phyloP scores from a whole-genome alignment of 1,140 invertebrate species.

The Alviniconcha marisindica region DNA sequence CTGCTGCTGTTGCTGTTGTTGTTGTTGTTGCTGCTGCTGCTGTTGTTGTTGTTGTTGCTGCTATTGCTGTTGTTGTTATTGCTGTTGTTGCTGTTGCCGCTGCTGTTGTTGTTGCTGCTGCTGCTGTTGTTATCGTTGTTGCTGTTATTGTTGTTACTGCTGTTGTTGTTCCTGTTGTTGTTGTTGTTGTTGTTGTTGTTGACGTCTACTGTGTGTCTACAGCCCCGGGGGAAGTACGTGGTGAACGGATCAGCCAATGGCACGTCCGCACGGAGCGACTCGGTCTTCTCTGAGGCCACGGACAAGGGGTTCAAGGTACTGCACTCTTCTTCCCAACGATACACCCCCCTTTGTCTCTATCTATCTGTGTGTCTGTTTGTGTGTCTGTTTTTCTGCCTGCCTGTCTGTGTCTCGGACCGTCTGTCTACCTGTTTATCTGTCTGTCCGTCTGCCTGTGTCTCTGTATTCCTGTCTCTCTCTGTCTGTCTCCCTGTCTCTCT shows the following conservation, averaged over 20 bases:
- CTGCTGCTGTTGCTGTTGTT: too few species aligned
- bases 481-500: neutral
- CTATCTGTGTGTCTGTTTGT: neutral
- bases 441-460: neutral
- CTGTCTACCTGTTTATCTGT: neutral
- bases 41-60: too few species aligned
- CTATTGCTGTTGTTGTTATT: too few species aligned
- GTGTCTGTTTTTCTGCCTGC: neutral
- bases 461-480: neutral
- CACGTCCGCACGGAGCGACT: neutral
- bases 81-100: too few species aligned
- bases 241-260: neutral
- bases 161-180: neutral
- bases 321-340: neutral
- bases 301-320: constrained; percentile 29
- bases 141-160: neutral
- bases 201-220: too few species aligned
- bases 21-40: too few species aligned
- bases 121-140: too few species aligned
- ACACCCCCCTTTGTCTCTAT: neutral
- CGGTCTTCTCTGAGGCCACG: constrained; percentile 13
- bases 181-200: neutral
- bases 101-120: too few species aligned
- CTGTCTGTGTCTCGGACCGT: too few species aligned
- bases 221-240: constrained; percentile 20